Base-by-base conservation (phyloP, 2,888 invertebrate species). In the Galerucella calmariensis region DNA sequence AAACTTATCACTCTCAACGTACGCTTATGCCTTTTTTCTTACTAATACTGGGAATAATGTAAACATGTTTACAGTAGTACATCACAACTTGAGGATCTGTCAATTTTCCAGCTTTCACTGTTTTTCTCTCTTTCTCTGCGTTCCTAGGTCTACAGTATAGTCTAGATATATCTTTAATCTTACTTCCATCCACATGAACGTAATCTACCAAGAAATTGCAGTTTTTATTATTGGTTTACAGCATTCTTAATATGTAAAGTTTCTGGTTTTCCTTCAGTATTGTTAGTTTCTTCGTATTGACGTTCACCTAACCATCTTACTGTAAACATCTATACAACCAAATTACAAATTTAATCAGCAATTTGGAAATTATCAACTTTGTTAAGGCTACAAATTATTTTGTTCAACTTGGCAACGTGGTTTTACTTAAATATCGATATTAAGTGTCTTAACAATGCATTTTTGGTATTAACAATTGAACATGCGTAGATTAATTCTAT, bases 41-140 rank as follows among this genome's bases (percentile, higher is more conserved):
- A n/a, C 10, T 63, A 63, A 63, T 63, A 63, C 63, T 63, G 63
- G 63, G 63, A 63, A 44, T 10, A 56, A 20, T 20, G 20, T 20
- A 63, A 46, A 12, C 16, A 46, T 44, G 63, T 46, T 63, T 63
- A n/a, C 44, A 63, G 61, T 35, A 61, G 35, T 35, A 35, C 53
- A n/a, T 53, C n/a, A 53, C n/a, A 6, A 53, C 53, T 14, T n/a
- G 14, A n/a, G 35, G 35, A 9, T 41, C 6, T 41, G 35, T 41
- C 35, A 41, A 6, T 41, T 41, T 9, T 41, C 9, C 35, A 41
- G 35, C 8, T 41, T 41, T 8, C 35, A 41, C 35, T 41, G 35
- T 41, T 9, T 41, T 41, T 41, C 35, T 41, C 35, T 41, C 35
- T 41, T 41, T 1, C 35, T 41, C 35, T 41, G 8, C 9, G 35